A percentile compares a stretch with the other conserved stretches of the same genome.
phyloP scores from a whole-genome alignment of 2,888 invertebrate genomes.

The Watsonalla cultraria region DNA sequence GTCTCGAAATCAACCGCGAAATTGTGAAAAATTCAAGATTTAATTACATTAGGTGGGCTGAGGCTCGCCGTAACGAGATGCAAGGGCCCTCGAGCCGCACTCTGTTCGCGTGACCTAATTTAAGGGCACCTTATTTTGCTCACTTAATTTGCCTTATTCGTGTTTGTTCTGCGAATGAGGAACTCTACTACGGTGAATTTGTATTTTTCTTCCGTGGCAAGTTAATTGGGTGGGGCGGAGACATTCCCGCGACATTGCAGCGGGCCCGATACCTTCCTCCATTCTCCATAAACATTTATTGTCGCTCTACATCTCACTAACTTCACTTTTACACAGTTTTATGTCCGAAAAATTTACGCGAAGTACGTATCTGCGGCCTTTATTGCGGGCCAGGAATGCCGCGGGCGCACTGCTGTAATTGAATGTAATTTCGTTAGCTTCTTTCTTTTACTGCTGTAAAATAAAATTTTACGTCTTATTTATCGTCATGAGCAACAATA shows the following conservation, averaged over 20 bases:
- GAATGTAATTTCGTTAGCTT: conserved; percentile 77
- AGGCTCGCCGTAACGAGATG: conserved; percentile 47
- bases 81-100: conserved; percentile 49
- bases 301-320: conserved; percentile 74
- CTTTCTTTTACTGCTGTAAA: conserved; percentile 74
- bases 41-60: conserved; percentile 52
- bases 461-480: conserved; percentile 77
- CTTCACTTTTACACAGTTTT: conserved; percentile 76
- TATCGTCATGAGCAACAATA: conserved; percentile 68
- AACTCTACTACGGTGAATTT: conserved; percentile 46
- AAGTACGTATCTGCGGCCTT: conserved; percentile 59
- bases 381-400: conserved; percentile 68
- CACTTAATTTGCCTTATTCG: conserved; percentile 74
- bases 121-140: conserved; percentile 63
- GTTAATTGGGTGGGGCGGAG: conserved; percentile 59
- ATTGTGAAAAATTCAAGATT: conserved; percentile 60
- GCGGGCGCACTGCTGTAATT: conserved; percentile 65
- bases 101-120: conserved; percentile 66
- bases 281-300: conserved; percentile 71
- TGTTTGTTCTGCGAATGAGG: conserved; percentile 68
- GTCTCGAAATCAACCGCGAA: conserved; percentile 34
- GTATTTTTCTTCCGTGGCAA: conserved; percentile 58
- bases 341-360: conserved; percentile 77
- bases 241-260: conserved; percentile 20
- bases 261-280: conserved; percentile 25